Evolutionary conservation across 2,113 vertebrate species (phyloP).

Genomic region (Spea bombifrons): DNA sequence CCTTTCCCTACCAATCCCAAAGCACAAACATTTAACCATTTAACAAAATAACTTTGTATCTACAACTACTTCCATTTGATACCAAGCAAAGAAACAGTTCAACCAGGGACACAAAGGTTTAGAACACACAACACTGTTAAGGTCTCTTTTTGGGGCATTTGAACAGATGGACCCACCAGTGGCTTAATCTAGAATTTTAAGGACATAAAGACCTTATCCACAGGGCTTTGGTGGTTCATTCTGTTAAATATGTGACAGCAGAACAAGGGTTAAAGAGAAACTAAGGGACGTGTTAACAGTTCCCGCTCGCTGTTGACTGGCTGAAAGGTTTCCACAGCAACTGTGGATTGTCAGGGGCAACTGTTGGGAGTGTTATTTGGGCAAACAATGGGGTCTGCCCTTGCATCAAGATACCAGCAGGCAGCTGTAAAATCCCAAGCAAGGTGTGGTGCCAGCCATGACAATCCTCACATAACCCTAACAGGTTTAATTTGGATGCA

Average conservation of each 20-base stretch:
- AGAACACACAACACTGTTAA: too few species aligned
- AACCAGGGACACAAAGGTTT: too few species aligned
- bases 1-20: too few species aligned
- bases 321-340: slow-evolving; percentile 57
- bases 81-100: too few species aligned
- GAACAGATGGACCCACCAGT: too few species aligned
- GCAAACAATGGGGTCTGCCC: slow-evolving; percentile 45
- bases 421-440: slow-evolving; percentile 25
- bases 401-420: slow-evolving; percentile 26
- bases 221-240: too few species aligned
- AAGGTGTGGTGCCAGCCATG: neutral
- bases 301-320: neutral
- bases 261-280: neutral
- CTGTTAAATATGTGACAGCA: neutral
- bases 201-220: too few species aligned
- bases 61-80: too few species aligned
- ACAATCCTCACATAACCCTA: neutral
- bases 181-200: too few species aligned
- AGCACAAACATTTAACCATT: too few species aligned
- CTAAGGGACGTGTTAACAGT: neutral
- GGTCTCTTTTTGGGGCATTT: too few species aligned
- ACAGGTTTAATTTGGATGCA: slow-evolving; percentile 7
- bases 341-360: slow-evolving; percentile 46
- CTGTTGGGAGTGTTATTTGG: slow-evolving; percentile 51
- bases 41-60: too few species aligned